These are phyloP conservation scores for Diogma glabrata DNA, from an alignment of 2,888 invertebrate genomes.

Conservation along the genomic window DNA sequence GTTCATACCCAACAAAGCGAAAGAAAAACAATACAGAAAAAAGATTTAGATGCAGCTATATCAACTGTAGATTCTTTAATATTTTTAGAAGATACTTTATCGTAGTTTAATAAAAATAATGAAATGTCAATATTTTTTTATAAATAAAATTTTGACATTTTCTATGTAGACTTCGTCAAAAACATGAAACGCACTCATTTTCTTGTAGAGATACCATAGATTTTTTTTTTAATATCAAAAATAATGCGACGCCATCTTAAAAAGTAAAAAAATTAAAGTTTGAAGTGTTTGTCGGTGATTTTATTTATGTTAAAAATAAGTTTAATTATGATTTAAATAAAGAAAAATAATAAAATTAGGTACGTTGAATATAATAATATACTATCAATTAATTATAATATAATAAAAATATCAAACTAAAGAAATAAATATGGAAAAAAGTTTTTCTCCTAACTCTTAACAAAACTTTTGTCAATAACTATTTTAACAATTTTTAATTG, in stretches of 20 bases:
- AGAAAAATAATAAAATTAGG: too few species aligned
- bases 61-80: constrained; percentile 66
- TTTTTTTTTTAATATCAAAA: neutral
- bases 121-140: neutral
- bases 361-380: too few species aligned
- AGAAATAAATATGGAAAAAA: too few species aligned
- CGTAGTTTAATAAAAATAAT: constrained; percentile 23
- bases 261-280: constrained; percentile 2
- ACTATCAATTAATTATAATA: too few species aligned
- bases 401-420: too few species aligned
- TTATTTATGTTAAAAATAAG: constrained; percentile 5
- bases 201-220: neutral
- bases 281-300: neutral
- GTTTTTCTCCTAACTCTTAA: too few species aligned
- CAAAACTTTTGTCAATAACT: too few species aligned
- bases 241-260: constrained; percentile 4
- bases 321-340: neutral
- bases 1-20: constrained; percentile 59
- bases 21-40: constrained; percentile 71
- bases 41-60: constrained; percentile 69
- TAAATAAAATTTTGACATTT: neutral
- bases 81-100: constrained; percentile 75
- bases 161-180: too few species aligned
- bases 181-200: constrained; percentile 3
- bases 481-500: too few species aligned